phyloP scores from a whole-genome alignment of 2,888 invertebrate genomes.

The Temnothorax rugatulus region DNA sequence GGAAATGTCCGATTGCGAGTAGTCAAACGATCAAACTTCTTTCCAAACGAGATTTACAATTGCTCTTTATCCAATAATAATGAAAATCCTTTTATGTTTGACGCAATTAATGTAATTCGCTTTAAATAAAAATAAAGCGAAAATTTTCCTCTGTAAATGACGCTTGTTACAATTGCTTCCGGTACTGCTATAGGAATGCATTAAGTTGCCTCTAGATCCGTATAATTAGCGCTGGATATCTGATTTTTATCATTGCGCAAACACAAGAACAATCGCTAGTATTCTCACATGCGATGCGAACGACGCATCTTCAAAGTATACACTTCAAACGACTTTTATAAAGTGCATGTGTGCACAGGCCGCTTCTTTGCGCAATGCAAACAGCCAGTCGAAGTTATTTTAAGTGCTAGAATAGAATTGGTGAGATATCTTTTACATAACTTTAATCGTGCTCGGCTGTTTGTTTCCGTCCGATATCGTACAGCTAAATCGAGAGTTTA shows the following conservation, averaged over 20 bases:
- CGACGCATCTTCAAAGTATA: constrained; percentile 2
- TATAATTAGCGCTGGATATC: constrained; percentile 41
- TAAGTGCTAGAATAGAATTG: constrained; percentile 2
- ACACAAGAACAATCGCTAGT: constrained; percentile 38
- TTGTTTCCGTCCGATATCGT: background rate
- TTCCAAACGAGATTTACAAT: background rate
- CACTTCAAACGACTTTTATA: constrained; percentile 5
- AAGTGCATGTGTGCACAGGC: background rate
- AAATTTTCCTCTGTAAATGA: background rate
- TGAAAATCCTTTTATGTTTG: background rate
- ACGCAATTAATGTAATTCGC: background rate
- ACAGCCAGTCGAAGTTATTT: background rate
- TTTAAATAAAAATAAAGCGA: background rate
- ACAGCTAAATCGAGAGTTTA: background rate
- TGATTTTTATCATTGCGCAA: constrained; percentile 47
- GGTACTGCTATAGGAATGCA: constrained; percentile 16
- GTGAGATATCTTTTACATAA: constrained; percentile 17
- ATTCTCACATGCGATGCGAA: constrained; percentile 31
- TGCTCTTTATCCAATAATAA: background rate
- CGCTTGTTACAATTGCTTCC: constrained; percentile 3
- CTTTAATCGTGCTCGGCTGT: background rate
- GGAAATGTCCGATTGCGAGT: background rate
- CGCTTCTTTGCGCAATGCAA: background rate
- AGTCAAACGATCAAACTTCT: background rate
- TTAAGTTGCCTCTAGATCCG: constrained; percentile 15